Evolutionary conservation across 2,113 vertebrate genomes (phyloP).

Genomic region (Bambusicola thoracicus): DNA sequence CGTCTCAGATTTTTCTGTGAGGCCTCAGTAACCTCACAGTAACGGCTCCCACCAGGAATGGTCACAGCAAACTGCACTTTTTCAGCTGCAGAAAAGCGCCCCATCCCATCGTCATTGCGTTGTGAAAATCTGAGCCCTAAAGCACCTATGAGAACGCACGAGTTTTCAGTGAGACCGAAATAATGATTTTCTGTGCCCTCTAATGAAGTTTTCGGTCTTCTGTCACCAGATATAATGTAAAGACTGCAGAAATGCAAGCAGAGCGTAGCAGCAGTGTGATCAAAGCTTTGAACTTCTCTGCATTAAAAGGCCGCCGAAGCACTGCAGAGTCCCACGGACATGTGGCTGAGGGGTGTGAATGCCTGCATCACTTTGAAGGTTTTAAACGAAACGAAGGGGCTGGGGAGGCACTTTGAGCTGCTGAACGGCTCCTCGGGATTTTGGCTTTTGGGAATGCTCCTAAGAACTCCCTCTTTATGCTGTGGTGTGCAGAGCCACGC

Average conservation of each 20-base stretch:
- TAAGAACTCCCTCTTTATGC: not conserved
- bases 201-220: conserved; percentile 26
- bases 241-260: conserved; percentile 35
- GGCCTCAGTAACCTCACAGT: not conserved
- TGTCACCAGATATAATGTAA: conserved; percentile 36
- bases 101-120: not conserved
- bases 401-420: conserved; percentile 1
- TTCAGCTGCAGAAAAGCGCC: conserved; percentile 4
- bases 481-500: not conserved
- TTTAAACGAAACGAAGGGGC: not conserved
- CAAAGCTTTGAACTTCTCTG: conserved; percentile 46
- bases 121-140: not conserved
- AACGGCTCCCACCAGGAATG: not conserved
- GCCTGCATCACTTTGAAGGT: not conserved
- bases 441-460: conserved; percentile 10
- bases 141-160: not conserved
- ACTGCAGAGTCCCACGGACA: conserved; percentile 20
- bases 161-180: conserved; percentile 9
- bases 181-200: conserved; percentile 26
- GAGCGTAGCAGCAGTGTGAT: conserved; percentile 34
- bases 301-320: conserved; percentile 35
- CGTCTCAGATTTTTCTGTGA: not conserved
- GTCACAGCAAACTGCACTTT: not conserved
- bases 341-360: conserved; percentile 8
- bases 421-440: not conserved